Base-by-base conservation (phyloP, 2,797 vertebrate species). In the Acrossocheilus wenchowensis region DNA sequence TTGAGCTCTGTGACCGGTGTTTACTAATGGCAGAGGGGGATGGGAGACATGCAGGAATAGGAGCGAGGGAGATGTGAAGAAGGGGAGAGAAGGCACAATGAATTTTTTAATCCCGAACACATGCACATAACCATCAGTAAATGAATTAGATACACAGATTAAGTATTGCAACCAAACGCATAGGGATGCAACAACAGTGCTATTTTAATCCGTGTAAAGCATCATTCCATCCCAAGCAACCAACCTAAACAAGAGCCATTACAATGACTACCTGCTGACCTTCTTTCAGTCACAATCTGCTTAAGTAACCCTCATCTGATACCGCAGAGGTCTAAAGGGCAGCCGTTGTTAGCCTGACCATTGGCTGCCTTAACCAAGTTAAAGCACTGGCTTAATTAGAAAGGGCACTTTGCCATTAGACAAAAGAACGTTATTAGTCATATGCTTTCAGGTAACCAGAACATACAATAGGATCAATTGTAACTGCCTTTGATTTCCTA, bases 221-320 rank as follows among this genome's bases (percentile, higher is more conserved):
- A 74, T 30, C 26, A 71, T 71, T 83, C 84, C 17, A 39, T 14
- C 11, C 77, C 39, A 72, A 78, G 75, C 71, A 75, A 62, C 84
- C 60, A 66, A 52, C 52, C 82, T 82, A 14, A 86, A 26, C 60
- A 82, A 74, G 26, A 86, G 50, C 30, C 41, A 26, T 48, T 79
- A 39, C 57, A 83, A 83, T 39, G 85, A 68, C 60, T 74, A 85
- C 81, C 80, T 81, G 78, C 66, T 82, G 82, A 85, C 71, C 82
- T 87, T 80, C 69, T 78, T 81, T 81, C 34, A 52, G 7, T 86
- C 72, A 23, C 64, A 85, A 81, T 89, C 86, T 83, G 26, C 75
- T 89, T 73, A 90, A 78, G 79, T 52, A 48, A 84, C 79, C 68
- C 74, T 78, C 64, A 57, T 87, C 34, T 85, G 82, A 88, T 89